Percentiles rank a stretch among this genome's conserved stretches.
phyloP scores from a whole-genome alignment of 2,797 vertebrate genomes.

The Argyrosomus regius region DNA sequence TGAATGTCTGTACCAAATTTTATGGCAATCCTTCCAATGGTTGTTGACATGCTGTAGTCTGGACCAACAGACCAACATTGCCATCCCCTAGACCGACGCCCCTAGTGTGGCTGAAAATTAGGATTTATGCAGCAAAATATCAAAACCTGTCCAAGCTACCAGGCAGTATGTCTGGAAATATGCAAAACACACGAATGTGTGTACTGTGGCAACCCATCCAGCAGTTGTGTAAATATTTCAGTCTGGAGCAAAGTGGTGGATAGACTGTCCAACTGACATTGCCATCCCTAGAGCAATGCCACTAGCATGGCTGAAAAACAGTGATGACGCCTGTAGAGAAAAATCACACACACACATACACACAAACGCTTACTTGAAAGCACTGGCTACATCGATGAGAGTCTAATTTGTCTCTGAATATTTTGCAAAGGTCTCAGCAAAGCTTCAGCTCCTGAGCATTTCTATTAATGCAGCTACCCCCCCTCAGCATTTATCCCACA shows the following conservation, averaged over 20 bases:
- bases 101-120: too few species aligned
- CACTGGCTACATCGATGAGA: background rate
- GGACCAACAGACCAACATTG: background rate
- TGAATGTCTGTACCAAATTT: rapidly evolving
- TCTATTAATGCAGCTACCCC: conserved; percentile 26
- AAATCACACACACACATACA: background rate
- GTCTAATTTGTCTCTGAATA: conserved; percentile 13
- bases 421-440: conserved; percentile 25
- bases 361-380: background rate
- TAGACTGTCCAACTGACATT: too few species aligned
- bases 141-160: too few species aligned
- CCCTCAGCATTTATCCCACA: conserved; percentile 25
- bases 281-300: background rate
- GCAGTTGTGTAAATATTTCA: too few species aligned
- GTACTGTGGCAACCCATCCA: too few species aligned
- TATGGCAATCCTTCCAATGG: background rate
- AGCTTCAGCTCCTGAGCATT: conserved; percentile 25
- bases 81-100: too few species aligned
- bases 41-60: background rate
- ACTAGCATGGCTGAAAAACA: background rate
- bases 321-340: background rate
- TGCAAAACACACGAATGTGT: too few species aligned
- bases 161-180: too few species aligned
- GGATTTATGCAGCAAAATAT: too few species aligned
- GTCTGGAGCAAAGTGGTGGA: too few species aligned